Evolutionary conservation across 2,888 invertebrate species (phyloP).

Genomic region (Tachystola acroxantha): DNA sequence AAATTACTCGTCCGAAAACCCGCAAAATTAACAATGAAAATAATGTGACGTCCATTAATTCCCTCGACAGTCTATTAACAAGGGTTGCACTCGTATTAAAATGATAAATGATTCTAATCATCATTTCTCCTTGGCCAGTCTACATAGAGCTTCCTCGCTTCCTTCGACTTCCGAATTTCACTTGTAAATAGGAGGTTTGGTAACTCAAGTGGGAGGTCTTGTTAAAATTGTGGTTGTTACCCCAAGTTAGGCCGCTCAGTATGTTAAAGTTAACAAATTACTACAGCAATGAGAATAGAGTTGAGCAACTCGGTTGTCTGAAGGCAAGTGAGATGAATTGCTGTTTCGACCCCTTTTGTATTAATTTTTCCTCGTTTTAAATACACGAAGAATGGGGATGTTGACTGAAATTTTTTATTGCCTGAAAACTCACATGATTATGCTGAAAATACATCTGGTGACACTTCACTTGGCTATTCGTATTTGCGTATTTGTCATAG

Average conservation of each 20-base stretch:
- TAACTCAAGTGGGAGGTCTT: slow-evolving; percentile 24
- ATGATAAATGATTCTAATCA: slow-evolving; percentile 73
- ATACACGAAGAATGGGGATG: too few relatives aligned
- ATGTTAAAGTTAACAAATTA: slow-evolving; percentile 74
- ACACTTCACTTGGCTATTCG: too few relatives aligned
- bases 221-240: slow-evolving; percentile 38
- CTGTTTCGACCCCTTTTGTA: slow-evolving; percentile 49
- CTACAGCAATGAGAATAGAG: slow-evolving; percentile 56
- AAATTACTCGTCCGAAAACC: slow-evolving; percentile 44
- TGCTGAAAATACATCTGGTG: too few relatives aligned
- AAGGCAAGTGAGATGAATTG: slow-evolving; percentile 57
- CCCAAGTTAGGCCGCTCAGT: slow-evolving; percentile 51
- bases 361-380: slow-evolving; percentile 4
- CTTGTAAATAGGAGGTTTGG: not conserved
- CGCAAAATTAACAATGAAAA: slow-evolving; percentile 70
- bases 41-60: slow-evolving; percentile 70
- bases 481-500: too few relatives aligned
- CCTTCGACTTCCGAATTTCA: not conserved
- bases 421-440: too few relatives aligned
- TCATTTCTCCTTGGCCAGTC: slow-evolving; percentile 46
- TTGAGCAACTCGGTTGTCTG: slow-evolving; percentile 46
- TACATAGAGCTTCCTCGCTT: slow-evolving; percentile 19
- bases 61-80: slow-evolving; percentile 66
- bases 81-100: slow-evolving; percentile 69
- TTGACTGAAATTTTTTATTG: too few relatives aligned